Base-by-base conservation (phyloP, 2,797 vertebrate genomes). In the Brachyrhaphis roseni region DNA sequence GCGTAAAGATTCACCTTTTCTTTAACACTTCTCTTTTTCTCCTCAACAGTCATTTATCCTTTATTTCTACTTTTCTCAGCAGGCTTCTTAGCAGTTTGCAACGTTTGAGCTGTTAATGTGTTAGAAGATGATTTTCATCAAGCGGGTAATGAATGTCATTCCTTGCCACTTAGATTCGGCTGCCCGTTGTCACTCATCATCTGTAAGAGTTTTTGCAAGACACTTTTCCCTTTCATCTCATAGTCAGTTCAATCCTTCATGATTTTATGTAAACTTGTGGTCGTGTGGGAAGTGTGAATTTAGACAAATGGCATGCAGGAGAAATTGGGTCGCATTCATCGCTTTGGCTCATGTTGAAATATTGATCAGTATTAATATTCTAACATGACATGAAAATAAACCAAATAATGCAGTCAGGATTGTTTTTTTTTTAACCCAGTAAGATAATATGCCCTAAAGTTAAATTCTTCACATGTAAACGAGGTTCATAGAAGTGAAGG, bases 221-320 rank as follows among this genome's bases (percentile, higher is more conserved):
- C 75, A 66, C 70, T 20, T 75, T 55, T 78, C n/a, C 75, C 57
- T 80, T 86, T 88, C 36, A 82, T 84, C 46, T 78, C 80, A 70
- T 70, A 75, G 71, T 64, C 80, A 89, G 73, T 87, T 88, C 82
- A 85, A 79, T 64, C 81, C 86, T 45, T 55, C n/a, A 1, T 89
- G 81, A 75, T 89, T 89, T 89, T 81, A 87, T 87, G 80, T 83
- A 41, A 90, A 73, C 39, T 45, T 36, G 39, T 73, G 75, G 70
- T 28, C 70, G 75, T 64, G 79, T 66, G 34, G 20, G 85, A 78
- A 74, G 64, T 68, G 78, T n/a, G 77, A 72, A 75, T 83, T 75
- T 66, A 78, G 72, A 62, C 34, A 77, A 76, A 77, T 55, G 57
- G 59, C 78, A 70, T 5, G 10, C 70, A 47, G 72, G 23, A 59